These are phyloP conservation scores for Zaprionus obscuricornis DNA, from an alignment of 2,888 invertebrate genomes.

Conservation along the genomic window DNA sequence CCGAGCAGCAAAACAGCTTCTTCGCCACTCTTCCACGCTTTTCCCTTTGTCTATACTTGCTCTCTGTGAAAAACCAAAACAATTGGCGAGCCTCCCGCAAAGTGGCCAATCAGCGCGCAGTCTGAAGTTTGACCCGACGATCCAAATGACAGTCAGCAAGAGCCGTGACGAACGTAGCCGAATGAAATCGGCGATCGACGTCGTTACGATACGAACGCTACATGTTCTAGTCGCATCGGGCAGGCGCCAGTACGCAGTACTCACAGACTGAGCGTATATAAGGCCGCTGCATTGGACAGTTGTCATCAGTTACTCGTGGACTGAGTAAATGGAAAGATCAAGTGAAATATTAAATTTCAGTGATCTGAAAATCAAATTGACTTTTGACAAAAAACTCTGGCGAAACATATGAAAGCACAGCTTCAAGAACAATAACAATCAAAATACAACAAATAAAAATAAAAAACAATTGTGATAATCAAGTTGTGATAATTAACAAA, in stretches of 20 bases:
- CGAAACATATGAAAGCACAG: slow-evolving; percentile 79
- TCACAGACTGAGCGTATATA: slow-evolving; percentile 69
- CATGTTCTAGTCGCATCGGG: slow-evolving; percentile 60
- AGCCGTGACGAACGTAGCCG: slow-evolving; percentile 31
- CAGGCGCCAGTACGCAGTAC: slow-evolving; percentile 23
- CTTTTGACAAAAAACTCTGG: slow-evolving; percentile 82
- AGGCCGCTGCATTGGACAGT: slow-evolving; percentile 51
- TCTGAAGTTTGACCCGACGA: slow-evolving; percentile 54
- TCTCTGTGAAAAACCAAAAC: slow-evolving; percentile 67
- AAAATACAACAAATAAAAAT: neutral
- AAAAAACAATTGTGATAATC: slow-evolving; percentile 51
- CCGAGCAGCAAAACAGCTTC: slow-evolving; percentile 15
- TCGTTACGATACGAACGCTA: slow-evolving; percentile 21
- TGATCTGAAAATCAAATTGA: slow-evolving; percentile 81
- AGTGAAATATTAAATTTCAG: slow-evolving; percentile 81
- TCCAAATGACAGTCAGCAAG: neutral
- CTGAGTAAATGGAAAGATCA: slow-evolving; percentile 83
- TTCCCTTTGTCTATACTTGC: neutral
- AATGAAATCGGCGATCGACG: slow-evolving; percentile 38
- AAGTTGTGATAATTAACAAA: slow-evolving; percentile 57
- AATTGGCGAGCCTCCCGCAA: slow-evolving; percentile 77
- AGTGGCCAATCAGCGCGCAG: slow-evolving; percentile 68
- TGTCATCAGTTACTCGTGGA: slow-evolving; percentile 81
- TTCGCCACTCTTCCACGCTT: neutral
- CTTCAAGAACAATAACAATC: neutral